Evolutionary conservation across 1,140 invertebrate genomes (phyloP), one percentile per base, ranked within the genome.

Genomic region (Latrodectus geometricus): DNA sequence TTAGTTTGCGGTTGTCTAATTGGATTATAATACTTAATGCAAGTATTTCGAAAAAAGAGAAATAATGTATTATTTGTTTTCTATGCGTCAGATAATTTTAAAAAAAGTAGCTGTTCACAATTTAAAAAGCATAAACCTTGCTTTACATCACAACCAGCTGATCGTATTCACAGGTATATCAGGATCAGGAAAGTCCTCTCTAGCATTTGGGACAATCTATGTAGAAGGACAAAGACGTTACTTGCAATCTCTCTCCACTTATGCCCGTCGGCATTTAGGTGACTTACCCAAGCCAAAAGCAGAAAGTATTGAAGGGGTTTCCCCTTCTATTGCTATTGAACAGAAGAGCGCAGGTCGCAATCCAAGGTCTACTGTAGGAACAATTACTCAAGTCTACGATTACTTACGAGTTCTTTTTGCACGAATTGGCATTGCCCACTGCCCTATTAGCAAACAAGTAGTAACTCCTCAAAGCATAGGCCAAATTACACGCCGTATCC

Each of bases 191-290:
- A 75, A 75, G 23, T 75, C 73, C 8, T 17, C 11, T 54, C 73
- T 75, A 9, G 89, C 84, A 48, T 90, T 90, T 85, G 90, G 89
- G 72, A 90, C 89, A 23, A 15, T 90, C 61, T 90, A 89, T 85
- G 90, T 89, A 20, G 90, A 90, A 82, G 89, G 87, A 4, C 89
- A 89, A 70, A 82, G 90, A 9, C 89, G 89, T n/a, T 90, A 90
- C 85, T 81, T 89, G 20, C 90, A 90, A 85, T 74, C 79, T 17
- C 65, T 90, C 9, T 88, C 65, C 87, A 75, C 89, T 21, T 90
- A 89, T 87, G 89, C 89, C 9, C 88, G 89, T 4, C 89, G 88
- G 52, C 89, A 89, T 86, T 50, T 90, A 20, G 15, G 14, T 9
- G 9, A 12, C 15, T 14, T 35, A 50, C 83, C 82, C 17, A 88